Percentiles rank a stretch among this genome's conserved stretches.
Evolutionary conservation across 1,140 invertebrate species (phyloP).

Genomic region (Agrypnia vestita): DNA sequence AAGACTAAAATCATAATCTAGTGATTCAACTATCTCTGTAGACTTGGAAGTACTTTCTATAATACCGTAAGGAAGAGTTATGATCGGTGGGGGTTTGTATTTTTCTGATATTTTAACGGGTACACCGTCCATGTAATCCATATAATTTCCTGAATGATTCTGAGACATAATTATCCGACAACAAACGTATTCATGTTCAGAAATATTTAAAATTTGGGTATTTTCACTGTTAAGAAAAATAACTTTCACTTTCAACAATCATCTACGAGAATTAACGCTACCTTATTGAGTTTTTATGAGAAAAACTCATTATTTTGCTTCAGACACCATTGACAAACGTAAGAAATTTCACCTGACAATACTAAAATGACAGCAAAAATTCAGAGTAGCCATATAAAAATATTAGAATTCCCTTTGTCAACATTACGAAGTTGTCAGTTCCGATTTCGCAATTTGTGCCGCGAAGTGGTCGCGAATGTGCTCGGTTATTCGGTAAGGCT

Average conservation of each 20-base stretch:
- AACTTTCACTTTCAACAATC: slow-evolving; percentile 34
- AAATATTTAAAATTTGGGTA: slow-evolving; percentile 1
- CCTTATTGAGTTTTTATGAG: slow-evolving; percentile 40
- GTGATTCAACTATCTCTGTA: slow-evolving; percentile 73
- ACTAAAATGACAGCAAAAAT: slow-evolving; percentile 22
- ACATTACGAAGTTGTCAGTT: slow-evolving; percentile 3
- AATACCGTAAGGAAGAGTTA: slow-evolving; percentile 80
- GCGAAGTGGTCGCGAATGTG: slow-evolving; percentile 10
- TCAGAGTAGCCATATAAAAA: slow-evolving; percentile 32
- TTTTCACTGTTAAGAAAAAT: slow-evolving; percentile 7
- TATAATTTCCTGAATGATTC: slow-evolving; percentile 73
- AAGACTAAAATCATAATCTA: slow-evolving; percentile 80
- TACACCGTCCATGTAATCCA: slow-evolving; percentile 89
- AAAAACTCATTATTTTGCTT: slow-evolving; percentile 49
- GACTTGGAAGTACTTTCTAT: slow-evolving; percentile 73
- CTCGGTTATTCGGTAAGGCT: slow-evolving; percentile 22
- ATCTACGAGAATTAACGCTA: slow-evolving; percentile 19
- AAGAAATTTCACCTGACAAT: slow-evolving; percentile 41
- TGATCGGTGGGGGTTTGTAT: slow-evolving; percentile 84
- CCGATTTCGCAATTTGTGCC: slow-evolving; percentile 26
- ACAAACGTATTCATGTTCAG: slow-evolving; percentile 24
- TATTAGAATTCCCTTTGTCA: slow-evolving; percentile 8
- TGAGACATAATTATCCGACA: slow-evolving; percentile 63
- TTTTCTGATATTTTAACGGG: slow-evolving; percentile 90
- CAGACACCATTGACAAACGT: slow-evolving; percentile 34